Evolutionary conservation across 2,797 vertebrate genomes (phyloP).

Genomic region (Premnoplex brunnescens): DNA sequence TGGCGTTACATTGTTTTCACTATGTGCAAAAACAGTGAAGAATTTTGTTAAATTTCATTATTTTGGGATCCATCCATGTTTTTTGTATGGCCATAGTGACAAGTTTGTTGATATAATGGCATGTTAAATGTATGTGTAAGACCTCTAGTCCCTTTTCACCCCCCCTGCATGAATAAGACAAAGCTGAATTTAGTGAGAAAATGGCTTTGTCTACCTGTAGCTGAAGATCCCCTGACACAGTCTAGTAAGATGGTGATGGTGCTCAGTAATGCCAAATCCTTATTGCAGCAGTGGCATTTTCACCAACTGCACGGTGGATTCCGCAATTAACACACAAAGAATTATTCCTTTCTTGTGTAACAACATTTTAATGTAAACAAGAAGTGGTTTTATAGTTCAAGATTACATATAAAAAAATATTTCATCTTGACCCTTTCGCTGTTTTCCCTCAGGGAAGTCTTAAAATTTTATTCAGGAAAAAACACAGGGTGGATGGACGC

Average conservation of each 20-base stretch:
- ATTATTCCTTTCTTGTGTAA: conserved; percentile 49
- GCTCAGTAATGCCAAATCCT: conserved; percentile 2
- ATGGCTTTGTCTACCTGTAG: background rate
- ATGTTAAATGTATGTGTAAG: background rate
- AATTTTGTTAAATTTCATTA: background rate
- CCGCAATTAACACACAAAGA: conserved; percentile 49
- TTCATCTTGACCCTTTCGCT: background rate
- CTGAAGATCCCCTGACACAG: background rate
- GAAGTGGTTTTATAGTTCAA: conserved; percentile 49
- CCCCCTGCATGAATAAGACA: background rate
- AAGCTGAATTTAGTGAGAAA: background rate
- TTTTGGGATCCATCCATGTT: background rate
- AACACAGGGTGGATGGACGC: background rate
- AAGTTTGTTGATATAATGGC: background rate
- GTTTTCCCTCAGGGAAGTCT: background rate
- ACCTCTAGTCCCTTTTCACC: background rate
- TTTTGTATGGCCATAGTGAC: background rate
- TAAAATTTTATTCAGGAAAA: background rate
- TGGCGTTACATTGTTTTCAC: background rate
- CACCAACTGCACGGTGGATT: background rate
- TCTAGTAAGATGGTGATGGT: background rate
- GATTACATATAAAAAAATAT: conserved; percentile 61
- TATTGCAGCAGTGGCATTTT: background rate
- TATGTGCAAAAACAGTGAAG: background rate
- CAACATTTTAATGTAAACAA: conserved; percentile 59